phyloP scores from a whole-genome alignment of 2,113 vertebrate species.

The Saimiri boliviensis region DNA sequence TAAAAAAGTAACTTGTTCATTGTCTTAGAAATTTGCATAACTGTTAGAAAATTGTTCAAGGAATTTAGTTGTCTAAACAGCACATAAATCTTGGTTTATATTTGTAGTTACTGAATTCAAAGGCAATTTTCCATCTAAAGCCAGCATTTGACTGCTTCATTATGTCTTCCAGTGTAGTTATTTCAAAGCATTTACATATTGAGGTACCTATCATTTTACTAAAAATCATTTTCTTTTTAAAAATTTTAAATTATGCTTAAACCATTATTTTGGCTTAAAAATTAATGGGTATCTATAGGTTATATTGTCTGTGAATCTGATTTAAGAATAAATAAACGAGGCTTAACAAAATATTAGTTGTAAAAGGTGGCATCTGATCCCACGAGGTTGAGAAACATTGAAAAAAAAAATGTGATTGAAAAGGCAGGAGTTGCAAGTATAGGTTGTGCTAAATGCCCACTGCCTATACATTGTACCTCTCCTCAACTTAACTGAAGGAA shows the following conservation, averaged over 20 bases:
- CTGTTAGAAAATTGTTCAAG: neutral
- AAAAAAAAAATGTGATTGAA: neutral
- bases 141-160: neutral
- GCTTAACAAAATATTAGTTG: conserved; percentile 26
- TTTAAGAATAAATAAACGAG: neutral
- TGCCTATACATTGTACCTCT: neutral
- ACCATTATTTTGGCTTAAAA: neutral
- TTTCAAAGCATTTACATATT: neutral
- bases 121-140: neutral
- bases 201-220: neutral
- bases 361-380: neutral
- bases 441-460: neutral
- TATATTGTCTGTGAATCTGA: neutral
- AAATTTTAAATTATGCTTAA: neutral
- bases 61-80: neutral
- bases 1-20: neutral
- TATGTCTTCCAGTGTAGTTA: neutral
- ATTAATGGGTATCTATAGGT: neutral
- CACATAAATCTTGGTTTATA: neutral
- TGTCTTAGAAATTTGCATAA: neutral
- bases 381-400: neutral
- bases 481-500: neutral
- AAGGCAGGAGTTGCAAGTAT: neutral
- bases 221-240: neutral
- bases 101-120: neutral